phyloP scores from a whole-genome alignment of 1,140 invertebrate species.

The Temnothorax curvispinosus region DNA sequence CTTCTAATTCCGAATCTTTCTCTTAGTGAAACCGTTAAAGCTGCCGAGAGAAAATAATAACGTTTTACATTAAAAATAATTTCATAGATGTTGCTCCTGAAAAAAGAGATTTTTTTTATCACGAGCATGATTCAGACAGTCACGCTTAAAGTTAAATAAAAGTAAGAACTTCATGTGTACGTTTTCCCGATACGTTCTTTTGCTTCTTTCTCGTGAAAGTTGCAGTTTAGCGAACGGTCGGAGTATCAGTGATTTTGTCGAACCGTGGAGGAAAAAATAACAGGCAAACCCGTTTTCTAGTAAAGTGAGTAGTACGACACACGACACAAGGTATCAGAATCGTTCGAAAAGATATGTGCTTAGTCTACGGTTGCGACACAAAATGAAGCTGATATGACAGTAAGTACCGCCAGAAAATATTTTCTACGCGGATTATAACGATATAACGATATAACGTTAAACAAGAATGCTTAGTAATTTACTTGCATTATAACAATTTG shows the following conservation, averaged over 20 bases:
- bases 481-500: background rate
- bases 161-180: background rate
- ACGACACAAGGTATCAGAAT: background rate
- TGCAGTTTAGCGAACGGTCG: background rate
- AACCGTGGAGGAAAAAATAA: constrained; percentile 23
- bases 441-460: background rate
- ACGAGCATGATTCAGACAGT: background rate
- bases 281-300: constrained; percentile 25
- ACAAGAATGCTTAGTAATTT: background rate
- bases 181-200: background rate
- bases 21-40: background rate
- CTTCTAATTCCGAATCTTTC: background rate
- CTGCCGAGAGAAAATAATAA: background rate
- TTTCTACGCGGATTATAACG: background rate
- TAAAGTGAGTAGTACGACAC: background rate
- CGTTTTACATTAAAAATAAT: background rate
- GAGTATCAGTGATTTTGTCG: background rate
- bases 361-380: background rate
- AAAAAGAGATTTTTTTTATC: constrained; percentile 12
- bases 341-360: background rate
- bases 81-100: background rate
- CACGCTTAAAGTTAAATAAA: background rate
- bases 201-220: constrained; percentile 35
- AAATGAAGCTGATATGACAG: background rate
- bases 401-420: background rate